Percentiles rank a stretch among this genome's conserved stretches.
Evolutionary conservation across 2,797 vertebrate species (phyloP).

Genomic region (Coracias cyanogaster): DNA sequence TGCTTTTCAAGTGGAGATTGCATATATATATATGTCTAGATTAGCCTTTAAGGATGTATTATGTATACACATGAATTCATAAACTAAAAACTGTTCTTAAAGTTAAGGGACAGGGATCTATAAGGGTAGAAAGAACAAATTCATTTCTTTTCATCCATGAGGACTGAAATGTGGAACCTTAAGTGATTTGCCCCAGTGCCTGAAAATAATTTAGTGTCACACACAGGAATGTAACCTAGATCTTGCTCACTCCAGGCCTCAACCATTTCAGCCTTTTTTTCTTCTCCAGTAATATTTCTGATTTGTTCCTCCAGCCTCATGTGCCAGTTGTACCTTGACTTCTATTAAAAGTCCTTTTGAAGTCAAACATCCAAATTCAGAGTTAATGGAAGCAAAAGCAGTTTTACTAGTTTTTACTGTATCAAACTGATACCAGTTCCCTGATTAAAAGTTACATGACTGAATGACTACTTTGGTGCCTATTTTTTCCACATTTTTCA

Average conservation of each 20-base stretch:
- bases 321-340: background rate
- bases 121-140: background rate
- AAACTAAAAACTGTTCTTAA: background rate
- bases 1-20: background rate
- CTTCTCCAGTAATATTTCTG: background rate
- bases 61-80: too few relatives aligned
- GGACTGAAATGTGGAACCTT: background rate
- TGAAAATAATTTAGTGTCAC: background rate
- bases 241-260: background rate
- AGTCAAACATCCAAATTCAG: background rate
- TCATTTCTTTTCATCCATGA: background rate
- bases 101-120: fast-evolving
- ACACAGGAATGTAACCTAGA: background rate
- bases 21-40: background rate
- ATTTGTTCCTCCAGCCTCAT: background rate
- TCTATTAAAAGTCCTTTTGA: background rate
- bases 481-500: background rate
- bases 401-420: background rate
- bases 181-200: background rate
- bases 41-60: background rate
- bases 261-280: background rate
- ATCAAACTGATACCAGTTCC: background rate
- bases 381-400: background rate
- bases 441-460: background rate
- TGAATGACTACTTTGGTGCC: background rate